Conservation (phyloP, 2,113 vertebrate genomes). For the Chauna torquata region DNA sequence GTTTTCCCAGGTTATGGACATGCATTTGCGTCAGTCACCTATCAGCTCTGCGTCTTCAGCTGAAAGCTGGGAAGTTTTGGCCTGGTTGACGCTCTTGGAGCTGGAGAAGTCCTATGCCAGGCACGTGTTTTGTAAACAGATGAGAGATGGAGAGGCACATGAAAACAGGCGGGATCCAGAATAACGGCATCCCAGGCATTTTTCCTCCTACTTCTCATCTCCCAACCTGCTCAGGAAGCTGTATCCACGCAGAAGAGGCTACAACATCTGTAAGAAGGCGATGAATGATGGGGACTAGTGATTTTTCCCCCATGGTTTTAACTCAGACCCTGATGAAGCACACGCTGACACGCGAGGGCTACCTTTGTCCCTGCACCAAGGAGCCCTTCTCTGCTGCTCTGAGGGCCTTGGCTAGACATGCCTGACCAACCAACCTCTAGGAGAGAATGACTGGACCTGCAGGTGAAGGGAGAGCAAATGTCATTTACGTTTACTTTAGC, state of each 20-base stretch:
- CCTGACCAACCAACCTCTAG: background rate
- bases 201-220: background rate
- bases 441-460: background rate
- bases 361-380: background rate
- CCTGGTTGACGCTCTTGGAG: background rate
- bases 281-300: background rate
- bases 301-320: background rate
- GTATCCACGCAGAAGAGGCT: background rate
- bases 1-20: rapidly evolving
- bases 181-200: background rate
- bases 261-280: background rate
- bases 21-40: background rate
- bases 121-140: background rate
- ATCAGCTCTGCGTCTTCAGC: background rate
- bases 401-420: background rate
- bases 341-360: background rate
- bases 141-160: background rate
- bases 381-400: background rate
- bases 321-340: background rate
- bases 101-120: background rate
- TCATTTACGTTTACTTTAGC: background rate
- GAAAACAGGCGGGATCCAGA: background rate
- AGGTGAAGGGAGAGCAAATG: background rate
- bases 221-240: background rate
- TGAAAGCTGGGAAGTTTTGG: background rate